Evolutionary conservation across 1,140 invertebrate genomes (phyloP).

Genomic region (Bombus balteatus): DNA sequence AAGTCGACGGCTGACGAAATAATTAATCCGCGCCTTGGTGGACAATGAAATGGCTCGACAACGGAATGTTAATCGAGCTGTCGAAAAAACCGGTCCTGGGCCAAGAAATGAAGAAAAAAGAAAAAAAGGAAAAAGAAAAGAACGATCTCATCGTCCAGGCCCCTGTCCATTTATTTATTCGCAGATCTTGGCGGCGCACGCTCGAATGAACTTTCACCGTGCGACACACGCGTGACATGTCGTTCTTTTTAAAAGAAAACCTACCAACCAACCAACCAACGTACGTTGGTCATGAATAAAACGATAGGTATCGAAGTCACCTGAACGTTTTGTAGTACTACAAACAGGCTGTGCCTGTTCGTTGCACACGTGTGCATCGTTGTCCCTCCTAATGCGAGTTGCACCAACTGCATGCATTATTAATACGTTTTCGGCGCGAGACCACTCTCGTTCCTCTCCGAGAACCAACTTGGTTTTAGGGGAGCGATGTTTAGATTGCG

Average conservation of each 20-base stretch:
- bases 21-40: slow-evolving; percentile 32
- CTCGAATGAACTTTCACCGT: slow-evolving; percentile 44
- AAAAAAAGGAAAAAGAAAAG: no score
- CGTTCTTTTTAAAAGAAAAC: slow-evolving; percentile 1
- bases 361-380: slow-evolving; percentile 25
- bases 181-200: slow-evolving; percentile 4
- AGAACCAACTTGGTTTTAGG: neutral
- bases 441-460: neutral
- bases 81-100: slow-evolving; percentile 34
- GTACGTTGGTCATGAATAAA: slow-evolving; percentile 56
- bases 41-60: slow-evolving; percentile 34
- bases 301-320: slow-evolving; percentile 49
- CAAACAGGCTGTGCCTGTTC: neutral
- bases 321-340: slow-evolving; percentile 37
- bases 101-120: neutral
- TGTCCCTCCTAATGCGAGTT: slow-evolving; percentile 18
- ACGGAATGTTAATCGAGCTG: slow-evolving; percentile 50
- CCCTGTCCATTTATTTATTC: slow-evolving; percentile 26
- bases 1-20: slow-evolving; percentile 9
- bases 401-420: slow-evolving; percentile 48
- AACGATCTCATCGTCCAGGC: neutral
- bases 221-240: slow-evolving; percentile 39
- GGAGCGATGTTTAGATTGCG: neutral
- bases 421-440: slow-evolving; percentile 53
- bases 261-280: neutral